Conservation (phyloP, 92 coral and sea anemone genomes). For the Epizoanthus fatuus region DNA sequence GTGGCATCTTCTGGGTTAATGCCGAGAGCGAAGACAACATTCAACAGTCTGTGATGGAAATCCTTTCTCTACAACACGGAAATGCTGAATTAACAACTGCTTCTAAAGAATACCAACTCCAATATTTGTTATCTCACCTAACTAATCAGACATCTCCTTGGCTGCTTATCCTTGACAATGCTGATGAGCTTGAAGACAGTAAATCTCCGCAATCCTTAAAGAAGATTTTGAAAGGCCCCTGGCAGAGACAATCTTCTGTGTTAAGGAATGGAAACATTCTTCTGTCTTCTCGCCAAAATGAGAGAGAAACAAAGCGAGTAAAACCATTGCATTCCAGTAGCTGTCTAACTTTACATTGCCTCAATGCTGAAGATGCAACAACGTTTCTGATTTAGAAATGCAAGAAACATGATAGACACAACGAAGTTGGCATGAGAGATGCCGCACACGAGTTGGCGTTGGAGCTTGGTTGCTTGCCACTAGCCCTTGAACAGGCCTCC, state of each 20-base stretch:
- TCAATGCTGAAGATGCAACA: slow-evolving; percentile 1
- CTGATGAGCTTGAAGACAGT: slow-evolving; percentile 17
- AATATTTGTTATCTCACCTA: not conserved
- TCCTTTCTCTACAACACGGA: not conserved
- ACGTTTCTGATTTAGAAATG: not conserved
- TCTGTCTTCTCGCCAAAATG: not conserved
- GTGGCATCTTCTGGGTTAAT: slow-evolving; percentile 34
- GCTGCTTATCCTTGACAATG: slow-evolving; percentile 31
- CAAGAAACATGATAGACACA: too few species aligned
- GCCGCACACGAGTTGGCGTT: not conserved
- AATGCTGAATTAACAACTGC: not conserved
- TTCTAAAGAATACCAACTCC: not conserved
- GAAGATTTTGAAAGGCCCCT: not conserved
- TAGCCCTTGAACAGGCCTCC: slow-evolving; percentile 1
- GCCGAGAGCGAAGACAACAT: slow-evolving; percentile 9
- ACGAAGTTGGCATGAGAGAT: not conserved
- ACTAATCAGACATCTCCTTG: not conserved
- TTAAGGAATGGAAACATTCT: slow-evolving; percentile 3
- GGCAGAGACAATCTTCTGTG: not conserved
- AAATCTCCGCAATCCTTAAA: not conserved
- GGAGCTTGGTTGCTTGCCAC: slow-evolving; percentile 12
- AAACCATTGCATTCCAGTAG: too few species aligned
- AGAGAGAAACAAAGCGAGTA: not conserved
- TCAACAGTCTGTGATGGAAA: not conserved
- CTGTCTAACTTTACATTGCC: not conserved